Base-by-base conservation (phyloP, 2,888 invertebrate species). In the Mylabris sibirica region DNA sequence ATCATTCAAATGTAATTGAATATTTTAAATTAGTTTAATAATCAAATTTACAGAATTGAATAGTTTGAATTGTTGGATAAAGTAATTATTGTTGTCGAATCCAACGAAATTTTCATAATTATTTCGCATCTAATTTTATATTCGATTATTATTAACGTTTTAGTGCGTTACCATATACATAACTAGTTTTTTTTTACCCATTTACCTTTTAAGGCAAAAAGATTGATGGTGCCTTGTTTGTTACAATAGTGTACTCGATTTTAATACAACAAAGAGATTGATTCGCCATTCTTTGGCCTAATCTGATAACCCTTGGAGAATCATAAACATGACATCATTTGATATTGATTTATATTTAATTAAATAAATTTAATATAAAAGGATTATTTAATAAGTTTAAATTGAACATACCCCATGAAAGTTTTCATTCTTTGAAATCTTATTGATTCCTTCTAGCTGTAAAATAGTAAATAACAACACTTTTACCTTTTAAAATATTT, bases 221-320 rank as follows among this genome's bases (percentile, higher is more conserved):
- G 41, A 41, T 61, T 38, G 38, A 41, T 38, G 14, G 3, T 14
- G 2, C n/a, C 17, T 17, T 35, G 20, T 34, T 24, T 20, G n/a
- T 11, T 35, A 34, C 22, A 38, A 38, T 38, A 64, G 61, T 59
- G 69, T 64, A 17, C n/a, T 63, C 63, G 69, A n/a, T 26, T 66
- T 64, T 64, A 66, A 69, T 63, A 44, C 64, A 64, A 41, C 44
- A 35, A 62, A 64, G 64, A 67, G 65, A 68, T 68, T 68, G 68
- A 68, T 68, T 68, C 62, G 20, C 22, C 14, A 60, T 44, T 53
- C 20, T 20, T 30, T 64, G 57, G 12, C 24, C 24, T 22, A 57
- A 3, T 12, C 12, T 57, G 57, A 57, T 57, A 57, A 57, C 57
- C 57, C 24, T 24, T 57, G 57, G 17, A 49, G 9, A 20, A 49